Percentiles rank a stretch among this genome's conserved stretches.
These are phyloP conservation scores for Noctuana brunneofusca DNA, from an alignment of 2,888 invertebrate genomes.

Conservation along the genomic window DNA sequence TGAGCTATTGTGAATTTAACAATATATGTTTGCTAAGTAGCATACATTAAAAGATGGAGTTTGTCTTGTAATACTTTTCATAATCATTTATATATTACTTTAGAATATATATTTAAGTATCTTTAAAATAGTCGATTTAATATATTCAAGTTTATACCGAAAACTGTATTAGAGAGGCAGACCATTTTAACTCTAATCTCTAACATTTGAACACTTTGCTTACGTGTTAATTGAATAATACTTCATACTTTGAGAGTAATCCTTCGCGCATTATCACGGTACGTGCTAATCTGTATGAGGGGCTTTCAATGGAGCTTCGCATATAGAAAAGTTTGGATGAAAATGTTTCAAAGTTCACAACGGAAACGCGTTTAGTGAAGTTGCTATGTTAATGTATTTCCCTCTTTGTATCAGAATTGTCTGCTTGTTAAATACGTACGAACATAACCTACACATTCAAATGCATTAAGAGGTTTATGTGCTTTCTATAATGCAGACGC, in stretches of 20 bases:
- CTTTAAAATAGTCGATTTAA: no score
- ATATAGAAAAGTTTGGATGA: slow-evolving; percentile 77
- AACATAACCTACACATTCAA: slow-evolving; percentile 39
- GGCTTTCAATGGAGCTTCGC: slow-evolving; percentile 78
- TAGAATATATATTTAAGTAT: no score
- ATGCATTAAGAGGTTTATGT: slow-evolving; percentile 43
- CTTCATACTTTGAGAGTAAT: slow-evolving; percentile 69
- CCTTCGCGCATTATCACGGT: slow-evolving; percentile 75
- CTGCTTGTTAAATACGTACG: slow-evolving; percentile 64
- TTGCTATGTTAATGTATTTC: slow-evolving; percentile 79
- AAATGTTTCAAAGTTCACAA: slow-evolving; percentile 76
- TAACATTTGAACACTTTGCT: slow-evolving; percentile 9
- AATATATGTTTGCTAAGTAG: no score
- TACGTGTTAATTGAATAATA: slow-evolving; percentile 40
- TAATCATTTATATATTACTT: no score
- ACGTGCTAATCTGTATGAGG: slow-evolving; percentile 74
- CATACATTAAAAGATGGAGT: no score
- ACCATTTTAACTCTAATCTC: background rate
- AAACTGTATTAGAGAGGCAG: background rate
- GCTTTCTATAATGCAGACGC: slow-evolving; percentile 30
- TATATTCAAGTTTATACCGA: background rate
- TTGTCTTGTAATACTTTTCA: no score
- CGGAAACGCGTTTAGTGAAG: slow-evolving; percentile 58
- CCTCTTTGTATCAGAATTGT: slow-evolving; percentile 73
- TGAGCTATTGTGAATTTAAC: no score